Evolutionary conservation across 1,140 invertebrate species (phyloP).

Genomic region (Colletes gigas): DNA sequence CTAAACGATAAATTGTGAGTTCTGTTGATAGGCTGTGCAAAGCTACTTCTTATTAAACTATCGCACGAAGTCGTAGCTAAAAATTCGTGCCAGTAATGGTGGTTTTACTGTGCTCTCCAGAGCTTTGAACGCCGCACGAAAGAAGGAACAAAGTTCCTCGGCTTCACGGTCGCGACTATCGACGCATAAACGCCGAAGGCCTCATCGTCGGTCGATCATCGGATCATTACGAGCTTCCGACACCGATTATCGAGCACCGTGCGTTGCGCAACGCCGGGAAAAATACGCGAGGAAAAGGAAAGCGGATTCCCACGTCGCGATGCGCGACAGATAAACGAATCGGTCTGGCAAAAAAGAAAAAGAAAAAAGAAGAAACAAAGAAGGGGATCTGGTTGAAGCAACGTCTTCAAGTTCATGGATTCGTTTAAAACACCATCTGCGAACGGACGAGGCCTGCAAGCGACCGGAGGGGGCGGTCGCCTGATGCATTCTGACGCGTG

Average conservation of each 20-base stretch:
- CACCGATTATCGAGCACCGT: slow-evolving; percentile 13
- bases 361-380: slow-evolving; percentile 32
- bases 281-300: slow-evolving; percentile 44
- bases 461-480: slow-evolving; percentile 42
- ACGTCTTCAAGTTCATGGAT: slow-evolving; percentile 63
- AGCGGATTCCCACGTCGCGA: slow-evolving; percentile 54
- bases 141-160: neutral
- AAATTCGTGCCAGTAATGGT: too few species aligned
- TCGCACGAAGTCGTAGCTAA: too few species aligned
- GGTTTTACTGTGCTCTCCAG: too few species aligned
- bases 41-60: too few species aligned
- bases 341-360: slow-evolving; percentile 38
- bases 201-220: slow-evolving; percentile 25
- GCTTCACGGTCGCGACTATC: slow-evolving; percentile 1
- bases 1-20: too few species aligned
- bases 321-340: slow-evolving; percentile 53
- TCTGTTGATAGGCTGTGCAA: too few species aligned
- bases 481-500: slow-evolving; percentile 67
- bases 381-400: slow-evolving; percentile 8
- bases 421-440: slow-evolving; percentile 62
- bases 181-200: slow-evolving; percentile 1
- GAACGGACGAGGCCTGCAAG: slow-evolving; percentile 56
- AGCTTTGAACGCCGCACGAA: neutral
- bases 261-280: slow-evolving; percentile 18
- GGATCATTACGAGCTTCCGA: slow-evolving; percentile 18